These are phyloP conservation scores for Amblyopsis hoosieri DNA, from an alignment of 2,797 vertebrate species.

Conservation along the genomic window DNA sequence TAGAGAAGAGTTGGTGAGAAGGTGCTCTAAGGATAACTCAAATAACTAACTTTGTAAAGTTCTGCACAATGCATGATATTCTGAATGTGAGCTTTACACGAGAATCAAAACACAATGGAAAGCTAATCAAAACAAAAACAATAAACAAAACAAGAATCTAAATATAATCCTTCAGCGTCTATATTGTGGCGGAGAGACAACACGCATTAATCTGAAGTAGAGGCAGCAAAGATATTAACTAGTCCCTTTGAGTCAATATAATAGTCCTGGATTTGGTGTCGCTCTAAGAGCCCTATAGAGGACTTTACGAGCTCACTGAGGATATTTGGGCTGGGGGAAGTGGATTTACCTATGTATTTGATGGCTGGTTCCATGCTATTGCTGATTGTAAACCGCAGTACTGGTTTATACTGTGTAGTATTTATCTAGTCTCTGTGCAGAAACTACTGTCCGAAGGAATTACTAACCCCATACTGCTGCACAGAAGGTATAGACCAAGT, in stretches of 20 bases:
- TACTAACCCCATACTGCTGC: slow-evolving; percentile 35
- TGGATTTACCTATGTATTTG: not conserved
- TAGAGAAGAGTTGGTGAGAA: not conserved
- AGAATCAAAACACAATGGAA: too few species aligned
- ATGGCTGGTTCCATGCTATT: not conserved
- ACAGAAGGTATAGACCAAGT: not conserved
- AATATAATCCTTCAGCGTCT: slow-evolving; percentile 56
- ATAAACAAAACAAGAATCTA: slow-evolving; percentile 38
- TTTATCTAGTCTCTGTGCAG: slow-evolving; percentile 22
- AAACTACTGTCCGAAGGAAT: slow-evolving; percentile 28
- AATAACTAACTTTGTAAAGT: slow-evolving; percentile 15
- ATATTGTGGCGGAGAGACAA: not conserved
- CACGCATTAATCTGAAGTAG: slow-evolving; percentile 32
- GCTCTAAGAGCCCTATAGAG: slow-evolving; percentile 57
- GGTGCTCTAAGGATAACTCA: slow-evolving; percentile 15
- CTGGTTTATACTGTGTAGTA: slow-evolving; percentile 46
- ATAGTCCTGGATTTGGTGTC: slow-evolving; percentile 73
- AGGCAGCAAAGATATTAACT: slow-evolving; percentile 56
- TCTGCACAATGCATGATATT: slow-evolving; percentile 23
- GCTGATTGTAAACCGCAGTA: not conserved
- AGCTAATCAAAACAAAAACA: slow-evolving; percentile 24
- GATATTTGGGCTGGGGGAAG: slow-evolving; percentile 19
- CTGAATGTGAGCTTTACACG: not conserved
- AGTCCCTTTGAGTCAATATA: slow-evolving; percentile 68
- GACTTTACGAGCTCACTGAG: slow-evolving; percentile 67